Evolutionary conservation across 2,888 invertebrate genomes (phyloP), one percentile per base, ranked within the genome.

Genomic region (Drosophila anomalata): DNA sequence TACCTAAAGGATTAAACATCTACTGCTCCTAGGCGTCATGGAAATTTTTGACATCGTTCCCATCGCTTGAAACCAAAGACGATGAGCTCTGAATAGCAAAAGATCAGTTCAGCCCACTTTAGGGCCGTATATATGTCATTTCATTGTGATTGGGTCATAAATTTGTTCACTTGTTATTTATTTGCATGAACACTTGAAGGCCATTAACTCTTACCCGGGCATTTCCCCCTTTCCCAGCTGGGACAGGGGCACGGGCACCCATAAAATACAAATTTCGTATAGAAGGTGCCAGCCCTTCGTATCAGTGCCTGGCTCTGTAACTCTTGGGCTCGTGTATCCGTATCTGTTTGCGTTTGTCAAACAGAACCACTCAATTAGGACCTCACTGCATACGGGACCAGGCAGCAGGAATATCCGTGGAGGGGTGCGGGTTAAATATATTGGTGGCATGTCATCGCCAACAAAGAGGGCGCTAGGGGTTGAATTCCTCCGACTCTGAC

Each of bases 331-430:
- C 44, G 14, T 29, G 39, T 46, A 48, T 56, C 36, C 51, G 14
- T 69, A 59, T 86, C 75, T 84, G 73, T 88, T 85, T 88, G 87
- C 73, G 78, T 71, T 83, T 88, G 88, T 83, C 78, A 88, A 84
- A 84, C 88, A 84, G 81, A 52, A 65, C 74, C 87, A 84, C 87
- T 88, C 88, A 86, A 83, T 88, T 83, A 85, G 88, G 55, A 51
- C 26, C 62, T 62, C 54, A 72, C 36, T 42, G 44, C 54, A 72
- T 54, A 71, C 48, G 48, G 60, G 70, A 26, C 33, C 4, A 2
- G 22, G 24, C 31, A n/a, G 24, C 31, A n/a, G 12, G 2, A n/a
- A 33, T n/a, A 12, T 24, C 4, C 5, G 29, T 4, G 39, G 14
- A 61, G 2, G 31, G 36, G 29, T 44, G 36, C 26, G 56, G 36